These are phyloP conservation scores for Peromyscus maniculatus DNA, from an alignment of 2,113 vertebrate species.

Conservation along the genomic window DNA sequence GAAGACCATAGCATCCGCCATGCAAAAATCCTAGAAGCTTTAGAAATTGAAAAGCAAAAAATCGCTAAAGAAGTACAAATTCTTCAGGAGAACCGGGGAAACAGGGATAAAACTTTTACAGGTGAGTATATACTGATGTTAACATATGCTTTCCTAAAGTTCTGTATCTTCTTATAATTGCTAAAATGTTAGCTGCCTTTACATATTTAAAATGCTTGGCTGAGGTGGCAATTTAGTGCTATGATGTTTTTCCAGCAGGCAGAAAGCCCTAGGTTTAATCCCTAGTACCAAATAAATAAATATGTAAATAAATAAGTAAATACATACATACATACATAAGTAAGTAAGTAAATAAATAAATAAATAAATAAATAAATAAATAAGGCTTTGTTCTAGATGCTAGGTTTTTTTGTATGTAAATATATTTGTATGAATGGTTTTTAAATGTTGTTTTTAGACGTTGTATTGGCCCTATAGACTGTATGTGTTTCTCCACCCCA, in stretches of 20 bases:
- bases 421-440: neutral
- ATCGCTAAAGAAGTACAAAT: conserved; percentile 92
- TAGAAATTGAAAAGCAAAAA: conserved; percentile 96
- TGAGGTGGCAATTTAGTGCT: neutral
- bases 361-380: neutral
- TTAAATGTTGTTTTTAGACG: conserved; percentile 24
- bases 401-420: neutral
- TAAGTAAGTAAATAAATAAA: neutral
- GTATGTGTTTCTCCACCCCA: neutral
- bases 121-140: conserved; percentile 68
- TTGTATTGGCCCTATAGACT: neutral
- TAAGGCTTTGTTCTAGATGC: neutral
- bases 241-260: neutral
- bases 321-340: neutral
- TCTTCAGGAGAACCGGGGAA: conserved; percentile 89
- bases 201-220: neutral
- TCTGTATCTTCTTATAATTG: neutral
- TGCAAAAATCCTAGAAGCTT: conserved; percentile 93
- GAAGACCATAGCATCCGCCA: conserved; percentile 93
- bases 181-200: neutral
- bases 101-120: conserved; percentile 65
- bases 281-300: neutral
- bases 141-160: neutral
- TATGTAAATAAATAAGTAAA: neutral
- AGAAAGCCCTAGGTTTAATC: neutral